Base-by-base conservation (phyloP, 2,888 invertebrate species). In the Oscheius onirici region DNA sequence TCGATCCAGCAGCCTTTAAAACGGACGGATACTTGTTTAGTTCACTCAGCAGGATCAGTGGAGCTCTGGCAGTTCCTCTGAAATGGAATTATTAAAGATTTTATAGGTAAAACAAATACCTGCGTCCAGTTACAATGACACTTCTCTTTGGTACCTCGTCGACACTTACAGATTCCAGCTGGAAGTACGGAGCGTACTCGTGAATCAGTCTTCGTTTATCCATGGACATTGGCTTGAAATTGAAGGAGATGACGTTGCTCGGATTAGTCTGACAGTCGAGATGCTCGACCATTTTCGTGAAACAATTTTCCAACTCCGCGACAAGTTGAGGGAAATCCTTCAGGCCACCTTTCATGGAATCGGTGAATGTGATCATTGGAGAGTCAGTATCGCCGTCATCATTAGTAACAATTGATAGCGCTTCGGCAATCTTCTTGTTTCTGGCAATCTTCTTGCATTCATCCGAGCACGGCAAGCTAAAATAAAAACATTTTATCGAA, bases 81-180 rank as follows among this genome's bases (percentile, higher is more conserved):
- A n/a, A 74, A 44, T 28, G 22, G 20, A 46, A 46, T 46, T 46
- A n/a, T 46, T 46, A 13, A 8, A 46, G 3, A 46, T 20, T 8
- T 46, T 8, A 46, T 8, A 3, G 1, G 40, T 8, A 17, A 52
- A 51, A 52, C 20, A 1, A n/a, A 55, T 77, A 89, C 89, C 83
- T 88, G 65, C 80, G 72, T n/a, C 89, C 89, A 5, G 88, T 88
- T 20, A 88, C 88, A 3, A 89, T 88, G 3, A 97, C 93, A 89
- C 96, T 97, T 76, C 95, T 91, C 88, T 96, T 95, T 0, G 97
- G 97, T 87, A 96, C 96, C 22, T 92, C 92, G 89, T 97, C 97
- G 88, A 95, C 96, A 24, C 95, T 95, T 72, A 93, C 93, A 78
- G 95, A 94, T 86, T 94, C 93, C 83, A 95, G 93, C 49, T 95